These are phyloP conservation scores for Lepus townsendii DNA, from an alignment of 2,797 vertebrate species.

Conservation along the genomic window DNA sequence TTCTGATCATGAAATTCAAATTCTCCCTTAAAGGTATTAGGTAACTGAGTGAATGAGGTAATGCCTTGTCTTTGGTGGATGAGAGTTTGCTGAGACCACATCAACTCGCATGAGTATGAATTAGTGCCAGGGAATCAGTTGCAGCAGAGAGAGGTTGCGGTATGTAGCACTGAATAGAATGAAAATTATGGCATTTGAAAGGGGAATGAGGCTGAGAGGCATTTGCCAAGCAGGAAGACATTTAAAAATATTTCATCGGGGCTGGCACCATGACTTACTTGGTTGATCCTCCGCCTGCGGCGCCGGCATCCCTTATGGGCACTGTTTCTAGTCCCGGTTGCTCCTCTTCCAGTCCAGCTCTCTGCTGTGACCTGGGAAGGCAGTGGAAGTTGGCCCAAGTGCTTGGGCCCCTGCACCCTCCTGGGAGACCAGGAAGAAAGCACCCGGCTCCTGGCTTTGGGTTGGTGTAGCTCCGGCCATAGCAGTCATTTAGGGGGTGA, in stretches of 20 bases:
- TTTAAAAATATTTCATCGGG: not conserved
- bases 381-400: too few species aligned
- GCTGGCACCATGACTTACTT: too few species aligned
- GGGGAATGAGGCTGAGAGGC: not conserved
- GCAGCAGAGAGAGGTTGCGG: not conserved
- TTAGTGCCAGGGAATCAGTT: not conserved
- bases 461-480: too few species aligned
- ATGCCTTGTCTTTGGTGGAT: not conserved
- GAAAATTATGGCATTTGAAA: not conserved
- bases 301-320: too few species aligned
- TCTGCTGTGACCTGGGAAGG: too few species aligned
- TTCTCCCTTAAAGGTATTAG: slow-evolving; percentile 10
- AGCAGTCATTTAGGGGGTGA: too few species aligned
- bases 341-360: too few species aligned
- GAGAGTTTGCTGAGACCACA: not conserved
- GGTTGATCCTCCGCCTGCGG: too few species aligned
- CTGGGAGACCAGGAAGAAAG: too few species aligned
- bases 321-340: too few species aligned
- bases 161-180: not conserved
- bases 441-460: too few species aligned
- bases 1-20: not conserved
- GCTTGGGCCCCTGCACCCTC: too few species aligned
- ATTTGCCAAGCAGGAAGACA: slow-evolving; percentile 12
- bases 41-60: slow-evolving; percentile 3
- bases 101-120: not conserved